Base-by-base conservation (phyloP, 2,113 vertebrate species). In the Myodes glareolus region DNA sequence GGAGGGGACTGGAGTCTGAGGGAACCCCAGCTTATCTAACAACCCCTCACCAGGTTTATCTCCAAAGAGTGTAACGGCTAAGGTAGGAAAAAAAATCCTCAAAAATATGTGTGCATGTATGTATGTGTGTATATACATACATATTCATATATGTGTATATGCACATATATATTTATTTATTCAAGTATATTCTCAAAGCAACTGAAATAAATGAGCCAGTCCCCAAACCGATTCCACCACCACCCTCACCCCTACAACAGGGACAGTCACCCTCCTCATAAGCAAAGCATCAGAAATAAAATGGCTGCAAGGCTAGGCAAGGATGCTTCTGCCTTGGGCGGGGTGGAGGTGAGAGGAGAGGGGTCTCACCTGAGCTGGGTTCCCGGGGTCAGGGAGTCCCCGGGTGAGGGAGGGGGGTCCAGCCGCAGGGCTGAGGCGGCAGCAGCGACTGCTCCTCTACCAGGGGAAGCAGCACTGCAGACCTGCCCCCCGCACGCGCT, bases 321-420 rank as follows among this genome's bases (percentile, higher is more conserved):
- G 92, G 94, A 94, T 97, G 97, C 95, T 94, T 58, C 92, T 73
- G 96, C 90, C 92, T 42, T 33, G 65, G 96, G 90, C n/a, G 87
- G 93, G 65, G 85, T 42, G 82, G 68, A 70, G 82, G 84, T 78
- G 78, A 77, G 94, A 61, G 42, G 50, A 90, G 72, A 45, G 47
- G 92, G 96, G 80, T 97, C 97, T 98, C 96, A 97, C 97, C 97
- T 98, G 96, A 86, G 70, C 90, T 90, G 85, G 85, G 31, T 42
- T 91, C 73, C 96, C 95, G 36, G 27, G 84, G 55, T 1, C 42
- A 39, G 88, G 89, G 94, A 84, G 58, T 84, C 90, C 95, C 68
- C 55, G 55, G 72, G 65, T 10, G 90, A 78, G 94, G 95, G 93
- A 80, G 93, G 96, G 96, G 96, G 96, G 94, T 97, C 95, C 55